Evolutionary conservation across 1,140 invertebrate genomes (phyloP), one percentile per base, ranked within the genome.

Genomic region (Camponotus floridanus): DNA sequence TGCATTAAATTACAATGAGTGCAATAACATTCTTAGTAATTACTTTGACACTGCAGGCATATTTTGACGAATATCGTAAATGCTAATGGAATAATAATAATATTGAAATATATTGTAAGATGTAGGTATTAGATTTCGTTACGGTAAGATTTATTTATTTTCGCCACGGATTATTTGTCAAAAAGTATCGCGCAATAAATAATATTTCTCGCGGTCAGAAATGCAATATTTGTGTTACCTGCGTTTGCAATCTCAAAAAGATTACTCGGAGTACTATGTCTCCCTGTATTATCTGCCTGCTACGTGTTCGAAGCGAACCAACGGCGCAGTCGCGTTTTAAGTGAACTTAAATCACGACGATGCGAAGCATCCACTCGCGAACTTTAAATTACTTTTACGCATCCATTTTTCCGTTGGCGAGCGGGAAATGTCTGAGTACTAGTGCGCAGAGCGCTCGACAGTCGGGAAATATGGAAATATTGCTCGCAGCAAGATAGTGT

Each of bases 391-490:
- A 83, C 79, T 83, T 83, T 83, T 83, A 83, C 68, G 68, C 79
- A 74, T 85, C 36, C 62, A 76, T 85, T 85, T 81, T 76, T 76
- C 59, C 65, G 76, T 61, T 42, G 62, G 57, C 68, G 51, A 76
- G 79, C 62, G 62, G 48, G 33, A 67, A 83, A 89, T 70, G 76
- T 83, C 71, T 83, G 64, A 76, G n/a, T 57, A 33, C 73, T 26
- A 61, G 64, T 33, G 59, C 64, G 64, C 39, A 55, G 48, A 74
- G 65, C 48, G 45, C 73, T 83, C 70, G 85, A 48, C 86, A 74
- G 87, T 59, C 76, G 87, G 57, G 67, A 86, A 87, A 89, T 89
- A 86, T 83, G 85, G 64, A 86, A 89, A 89, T 88, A 85, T 85
- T 86, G 71, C 76, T 86, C 65, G 39, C 45, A 68, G 86, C 51